Conservation (phyloP, 2,888 invertebrate species). For the Leucozona laternaria region DNA sequence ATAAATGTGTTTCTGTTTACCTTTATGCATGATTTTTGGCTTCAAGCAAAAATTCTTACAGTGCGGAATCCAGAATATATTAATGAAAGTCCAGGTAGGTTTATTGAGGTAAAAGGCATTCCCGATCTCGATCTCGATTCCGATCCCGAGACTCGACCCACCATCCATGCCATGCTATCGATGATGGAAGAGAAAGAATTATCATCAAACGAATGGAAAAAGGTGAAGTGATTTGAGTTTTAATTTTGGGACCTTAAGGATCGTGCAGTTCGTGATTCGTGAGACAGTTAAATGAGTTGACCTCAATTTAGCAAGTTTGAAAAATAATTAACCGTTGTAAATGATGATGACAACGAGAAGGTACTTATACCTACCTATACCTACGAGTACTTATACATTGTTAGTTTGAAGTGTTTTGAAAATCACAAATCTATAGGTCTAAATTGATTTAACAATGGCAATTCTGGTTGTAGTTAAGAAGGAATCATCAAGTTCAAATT, state of each 20-base stretch:
- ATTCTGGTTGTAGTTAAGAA: too few relatives aligned
- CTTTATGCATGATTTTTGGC: constrained; percentile 21
- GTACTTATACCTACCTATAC: constrained; percentile 53
- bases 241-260: constrained; percentile 54
- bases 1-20: background rate
- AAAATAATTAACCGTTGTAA: constrained; percentile 69
- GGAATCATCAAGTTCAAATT: too few relatives aligned
- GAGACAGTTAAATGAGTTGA: constrained; percentile 72
- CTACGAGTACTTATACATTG: constrained; percentile 51
- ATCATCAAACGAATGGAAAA: constrained; percentile 28
- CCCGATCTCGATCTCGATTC: background rate
- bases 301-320: constrained; percentile 63
- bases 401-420: constrained; percentile 13
- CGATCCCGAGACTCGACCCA: background rate
- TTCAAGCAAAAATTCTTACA: constrained; percentile 44
- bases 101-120: constrained; percentile 22
- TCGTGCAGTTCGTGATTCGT: constrained; percentile 8
- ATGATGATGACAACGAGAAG: constrained; percentile 68
- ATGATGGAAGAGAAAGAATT: constrained; percentile 16
- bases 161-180: constrained; percentile 5
- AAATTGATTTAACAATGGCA: too few relatives aligned
- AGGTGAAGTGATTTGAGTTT: constrained; percentile 43
- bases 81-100: constrained; percentile 68
- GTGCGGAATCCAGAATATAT: constrained; percentile 54
- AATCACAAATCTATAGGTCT: too few relatives aligned